Evolutionary conservation across 1,140 invertebrate genomes (phyloP), one percentile per base, ranked within the genome.

Genomic region (Probaryconus sp.): DNA sequence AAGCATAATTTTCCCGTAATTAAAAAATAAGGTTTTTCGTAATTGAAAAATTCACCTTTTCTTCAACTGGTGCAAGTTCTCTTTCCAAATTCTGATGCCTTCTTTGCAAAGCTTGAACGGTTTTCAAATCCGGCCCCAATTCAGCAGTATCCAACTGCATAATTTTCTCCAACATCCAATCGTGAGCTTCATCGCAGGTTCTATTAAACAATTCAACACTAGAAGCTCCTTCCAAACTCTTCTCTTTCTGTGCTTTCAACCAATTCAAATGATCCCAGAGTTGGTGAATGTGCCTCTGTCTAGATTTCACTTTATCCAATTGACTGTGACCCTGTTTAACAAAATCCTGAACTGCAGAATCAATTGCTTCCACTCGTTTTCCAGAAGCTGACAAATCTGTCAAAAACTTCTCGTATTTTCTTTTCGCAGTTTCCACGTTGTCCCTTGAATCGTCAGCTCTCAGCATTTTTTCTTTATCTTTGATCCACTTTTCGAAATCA

Each of bases 401-500:
- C 2, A 98, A 90, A 86, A 99, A 96, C 88, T 97, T 96, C 91
- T 98, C 96, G 86, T 98, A 98, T 87, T 98, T 98, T 79, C 96
- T 91, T 83, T 96, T 96, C 10, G 96, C 95, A 13, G 93, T 95
- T 79, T 98, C 96, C n/a, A 99, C 96, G 78, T 94, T 95, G 65
- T 97, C 95, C 9, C 92, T 90, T 7, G 91, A 91, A 74, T 98
- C 96, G 56, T 97, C 95, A 6, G 93, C 90, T 31, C 93, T 89
- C 14, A 99, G 88, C 85, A 97, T 91, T 79, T 94, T 93, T 85
- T 98, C 96, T 82, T 97, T 98, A 56, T 99, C 97, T 78, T 94
- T 94, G 80, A 99, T 97, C 98, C 98, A 99, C 70, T 94, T 93
- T 86, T 98, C 97, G 85, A 99, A 98, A 83, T 98, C 97, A 81